Percentiles rank a stretch among this genome's conserved stretches.
Evolutionary conservation across 2,113 vertebrate genomes (phyloP).

Genomic region (Sander vitreus): DNA sequence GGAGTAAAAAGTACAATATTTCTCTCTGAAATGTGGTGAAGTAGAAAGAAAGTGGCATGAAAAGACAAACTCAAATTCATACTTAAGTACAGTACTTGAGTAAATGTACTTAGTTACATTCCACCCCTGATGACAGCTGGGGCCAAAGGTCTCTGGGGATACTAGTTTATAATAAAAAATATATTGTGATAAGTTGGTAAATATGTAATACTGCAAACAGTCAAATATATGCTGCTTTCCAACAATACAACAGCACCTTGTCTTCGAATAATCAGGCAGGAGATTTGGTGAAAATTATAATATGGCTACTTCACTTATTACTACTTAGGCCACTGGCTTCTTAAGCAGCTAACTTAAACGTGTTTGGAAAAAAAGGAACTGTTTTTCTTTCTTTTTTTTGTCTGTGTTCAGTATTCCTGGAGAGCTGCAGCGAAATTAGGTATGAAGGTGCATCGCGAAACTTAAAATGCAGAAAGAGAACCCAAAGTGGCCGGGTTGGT

Average conservation of each 20-base stretch:
- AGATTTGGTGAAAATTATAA: neutral
- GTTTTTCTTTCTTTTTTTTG: too few relatives aligned
- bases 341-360: neutral
- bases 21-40: too few relatives aligned
- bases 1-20: too few relatives aligned
- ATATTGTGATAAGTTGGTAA: neutral
- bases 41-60: too few relatives aligned
- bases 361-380: too few relatives aligned
- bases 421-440: neutral
- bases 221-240: neutral
- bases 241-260: neutral
- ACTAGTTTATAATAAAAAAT: neutral
- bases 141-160: neutral
- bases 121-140: neutral
- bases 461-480: constrained; percentile 1
- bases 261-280: neutral
- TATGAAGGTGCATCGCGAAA: neutral
- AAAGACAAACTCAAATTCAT: too few relatives aligned
- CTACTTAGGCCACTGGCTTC: too few relatives aligned
- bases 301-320: neutral
- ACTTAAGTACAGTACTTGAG: too few relatives aligned
- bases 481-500: neutral
- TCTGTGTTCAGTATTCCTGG: constrained; percentile 25
- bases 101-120: too few relatives aligned
- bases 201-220: neutral